Conservation (phyloP, 2,113 vertebrate species). For the Phrynosoma platyrhinos region DNA sequence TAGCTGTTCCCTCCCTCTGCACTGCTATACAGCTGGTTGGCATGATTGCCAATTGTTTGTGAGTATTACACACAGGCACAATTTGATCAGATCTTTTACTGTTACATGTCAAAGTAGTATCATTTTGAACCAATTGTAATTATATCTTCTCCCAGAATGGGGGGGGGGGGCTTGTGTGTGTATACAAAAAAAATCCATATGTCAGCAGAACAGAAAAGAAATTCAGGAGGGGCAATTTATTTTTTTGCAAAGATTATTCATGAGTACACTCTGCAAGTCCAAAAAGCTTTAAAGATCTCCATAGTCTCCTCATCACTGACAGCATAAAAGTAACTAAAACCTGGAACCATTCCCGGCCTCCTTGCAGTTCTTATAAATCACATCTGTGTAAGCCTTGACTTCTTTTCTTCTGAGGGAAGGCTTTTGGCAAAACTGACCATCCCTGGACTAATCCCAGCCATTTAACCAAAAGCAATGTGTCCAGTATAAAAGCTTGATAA, state of each 20-base stretch:
- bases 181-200: constrained; percentile 27
- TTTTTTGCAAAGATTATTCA: constrained; percentile 59
- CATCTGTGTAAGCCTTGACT: constrained; percentile 55
- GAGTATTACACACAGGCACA: background rate
- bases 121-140: constrained; percentile 64
- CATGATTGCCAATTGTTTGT: constrained; percentile 5
- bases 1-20: background rate
- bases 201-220: constrained; percentile 59
- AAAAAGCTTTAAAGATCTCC: constrained; percentile 68
- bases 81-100: background rate
- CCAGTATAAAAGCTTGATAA: constrained; percentile 9
- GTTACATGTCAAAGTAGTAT: constrained; percentile 42
- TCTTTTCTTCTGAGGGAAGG: constrained; percentile 58
- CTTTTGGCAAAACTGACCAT: constrained; percentile 54
- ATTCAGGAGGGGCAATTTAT: constrained; percentile 47
- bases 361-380: constrained; percentile 65
- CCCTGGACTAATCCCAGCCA: constrained; percentile 45
- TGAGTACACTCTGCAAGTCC: constrained; percentile 61
- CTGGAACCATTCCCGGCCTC: constrained; percentile 59
- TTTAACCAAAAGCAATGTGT: constrained; percentile 41
- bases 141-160: constrained; percentile 45
- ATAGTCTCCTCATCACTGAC: constrained; percentile 67
- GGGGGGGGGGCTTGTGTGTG: background rate
- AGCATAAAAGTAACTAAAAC: constrained; percentile 64
- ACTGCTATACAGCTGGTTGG: background rate